A percentile compares a stretch with the other conserved stretches of the same genome.
Evolutionary conservation across 2,797 vertebrate genomes (phyloP).

Genomic region (Columba guinea): DNA sequence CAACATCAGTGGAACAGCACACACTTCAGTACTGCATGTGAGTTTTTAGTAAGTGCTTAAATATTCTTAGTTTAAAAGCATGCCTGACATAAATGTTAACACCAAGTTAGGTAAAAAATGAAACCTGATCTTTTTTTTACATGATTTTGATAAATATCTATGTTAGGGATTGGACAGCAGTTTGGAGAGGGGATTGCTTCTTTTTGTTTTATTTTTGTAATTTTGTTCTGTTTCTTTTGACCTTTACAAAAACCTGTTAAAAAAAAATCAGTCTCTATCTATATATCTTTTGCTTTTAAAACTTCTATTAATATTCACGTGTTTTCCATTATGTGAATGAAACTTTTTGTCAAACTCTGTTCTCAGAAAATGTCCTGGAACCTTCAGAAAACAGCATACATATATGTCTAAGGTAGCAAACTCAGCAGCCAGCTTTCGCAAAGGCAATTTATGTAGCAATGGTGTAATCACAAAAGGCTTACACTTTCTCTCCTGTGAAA

Average conservation of each 20-base stretch:
- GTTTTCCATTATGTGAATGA: background rate
- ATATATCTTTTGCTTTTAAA: background rate
- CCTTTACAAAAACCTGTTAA: background rate
- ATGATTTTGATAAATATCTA: background rate
- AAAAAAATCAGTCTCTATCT: background rate
- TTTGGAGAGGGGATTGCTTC: background rate
- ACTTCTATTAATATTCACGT: background rate
- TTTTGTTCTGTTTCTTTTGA: background rate
- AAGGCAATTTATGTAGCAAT: background rate
- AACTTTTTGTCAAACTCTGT: background rate
- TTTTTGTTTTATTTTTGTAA: background rate
- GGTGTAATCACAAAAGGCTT: background rate
- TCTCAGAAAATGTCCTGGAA: constrained; percentile 1
- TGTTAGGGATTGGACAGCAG: background rate
- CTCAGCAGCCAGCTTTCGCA: background rate
- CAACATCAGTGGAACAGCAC: background rate
- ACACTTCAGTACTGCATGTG: background rate
- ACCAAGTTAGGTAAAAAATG: background rate
- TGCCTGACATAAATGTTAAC: background rate
- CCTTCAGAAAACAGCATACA: background rate
- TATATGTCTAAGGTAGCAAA: background rate
- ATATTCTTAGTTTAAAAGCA: background rate
- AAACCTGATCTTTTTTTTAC: background rate
- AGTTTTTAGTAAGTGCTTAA: background rate
- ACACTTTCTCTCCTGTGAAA: background rate